Conservation (phyloP, 2,113 vertebrate genomes). For the Euleptes europaea region DNA sequence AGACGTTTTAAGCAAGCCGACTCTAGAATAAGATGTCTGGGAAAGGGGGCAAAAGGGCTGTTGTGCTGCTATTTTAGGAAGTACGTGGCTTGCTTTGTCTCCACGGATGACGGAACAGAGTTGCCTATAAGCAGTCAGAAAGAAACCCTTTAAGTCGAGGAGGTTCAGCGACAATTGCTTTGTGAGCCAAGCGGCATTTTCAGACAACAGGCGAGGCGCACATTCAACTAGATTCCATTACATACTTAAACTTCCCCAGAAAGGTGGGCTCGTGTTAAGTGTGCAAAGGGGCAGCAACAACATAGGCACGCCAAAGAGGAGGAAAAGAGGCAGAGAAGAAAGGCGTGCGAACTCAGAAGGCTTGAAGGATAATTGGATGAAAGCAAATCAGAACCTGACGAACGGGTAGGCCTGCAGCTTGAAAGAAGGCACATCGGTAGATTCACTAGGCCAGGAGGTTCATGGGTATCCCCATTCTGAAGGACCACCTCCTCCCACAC, state of each 20-base stretch:
- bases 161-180: neutral
- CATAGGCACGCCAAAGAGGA: neutral
- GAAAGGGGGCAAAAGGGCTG: neutral
- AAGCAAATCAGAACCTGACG: neutral
- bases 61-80: conserved; percentile 17
- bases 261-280: neutral
- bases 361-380: neutral
- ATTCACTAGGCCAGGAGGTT: neutral
- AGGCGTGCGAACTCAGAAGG: neutral
- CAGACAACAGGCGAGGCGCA: neutral
- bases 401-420: neutral
- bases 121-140: neutral
- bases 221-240: neutral
- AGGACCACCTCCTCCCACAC: too few relatives aligned
- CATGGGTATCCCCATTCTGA: neutral
- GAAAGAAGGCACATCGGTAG: neutral
- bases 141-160: neutral
- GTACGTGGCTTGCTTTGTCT: neutral
- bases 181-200: neutral
- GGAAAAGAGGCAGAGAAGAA: neutral
- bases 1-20: conserved; percentile 17
- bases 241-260: neutral
- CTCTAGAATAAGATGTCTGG: neutral
- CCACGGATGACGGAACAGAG: neutral
- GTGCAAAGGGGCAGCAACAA: neutral